Evolutionary conservation across 2,113 vertebrate genomes (phyloP).

Genomic region (Nothoprocta perdicaria): DNA sequence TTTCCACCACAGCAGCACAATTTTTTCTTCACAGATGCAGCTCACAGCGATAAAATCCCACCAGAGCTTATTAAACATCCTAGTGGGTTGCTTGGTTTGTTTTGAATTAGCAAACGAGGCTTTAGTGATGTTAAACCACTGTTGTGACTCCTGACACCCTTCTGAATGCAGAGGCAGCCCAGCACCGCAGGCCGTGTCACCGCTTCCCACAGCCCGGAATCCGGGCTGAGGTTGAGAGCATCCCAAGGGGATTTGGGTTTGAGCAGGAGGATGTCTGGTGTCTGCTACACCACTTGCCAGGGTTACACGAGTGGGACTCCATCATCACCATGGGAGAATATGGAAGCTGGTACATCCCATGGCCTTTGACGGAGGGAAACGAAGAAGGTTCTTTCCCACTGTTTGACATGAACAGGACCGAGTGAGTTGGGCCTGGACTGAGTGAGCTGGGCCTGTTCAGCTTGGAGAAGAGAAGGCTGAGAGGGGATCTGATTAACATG

Average conservation of each 20-base stretch:
- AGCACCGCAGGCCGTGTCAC: accelerated
- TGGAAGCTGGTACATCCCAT: neutral
- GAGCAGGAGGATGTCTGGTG: neutral
- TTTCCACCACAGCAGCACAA: neutral
- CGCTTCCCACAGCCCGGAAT: neutral
- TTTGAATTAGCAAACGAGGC: neutral
- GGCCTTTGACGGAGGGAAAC: neutral
- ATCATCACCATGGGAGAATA: neutral
- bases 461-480: no score
- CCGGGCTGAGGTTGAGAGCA: neutral
- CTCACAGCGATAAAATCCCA: neutral
- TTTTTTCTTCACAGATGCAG: neutral
- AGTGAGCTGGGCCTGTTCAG: no score
- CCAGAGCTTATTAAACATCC: neutral
- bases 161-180: neutral
- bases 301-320: neutral
- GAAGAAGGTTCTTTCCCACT: neutral
- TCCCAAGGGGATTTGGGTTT: neutral
- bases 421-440: no score
- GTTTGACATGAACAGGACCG: neutral
- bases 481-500: no score
- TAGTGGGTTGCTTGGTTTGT: neutral
- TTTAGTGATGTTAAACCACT: neutral
- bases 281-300: neutral
- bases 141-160: neutral